Percentiles rank a stretch among this genome's conserved stretches.
Conservation (phyloP, 2,888 invertebrate genomes). For the Hydraecia micacea region DNA sequence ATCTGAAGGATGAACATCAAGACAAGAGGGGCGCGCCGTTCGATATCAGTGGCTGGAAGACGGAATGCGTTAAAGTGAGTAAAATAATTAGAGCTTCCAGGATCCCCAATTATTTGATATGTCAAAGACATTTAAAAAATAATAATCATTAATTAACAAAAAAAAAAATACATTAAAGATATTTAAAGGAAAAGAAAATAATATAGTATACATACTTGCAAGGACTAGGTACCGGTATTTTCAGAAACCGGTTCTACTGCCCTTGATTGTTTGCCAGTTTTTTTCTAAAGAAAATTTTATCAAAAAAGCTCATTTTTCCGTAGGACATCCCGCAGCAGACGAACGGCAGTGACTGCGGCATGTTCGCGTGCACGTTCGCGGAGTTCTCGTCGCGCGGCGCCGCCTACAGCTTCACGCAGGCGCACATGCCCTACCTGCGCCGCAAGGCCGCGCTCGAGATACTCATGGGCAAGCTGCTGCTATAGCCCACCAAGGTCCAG, state of each 20-base stretch:
- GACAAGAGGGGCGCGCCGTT: slow-evolving; percentile 96
- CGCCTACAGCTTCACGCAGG: slow-evolving; percentile 95
- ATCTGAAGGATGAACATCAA: slow-evolving; percentile 95
- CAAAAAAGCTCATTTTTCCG: background rate
- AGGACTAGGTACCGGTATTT: background rate
- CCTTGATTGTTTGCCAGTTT: background rate
- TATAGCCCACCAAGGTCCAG: slow-evolving; percentile 72
- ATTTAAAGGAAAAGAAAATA: background rate
- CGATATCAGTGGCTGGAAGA: slow-evolving; percentile 92
- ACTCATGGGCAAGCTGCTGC: slow-evolving; percentile 92
- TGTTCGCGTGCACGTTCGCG: slow-evolving; percentile 99
- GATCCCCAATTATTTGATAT: no score
- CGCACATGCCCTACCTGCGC: slow-evolving; percentile 98
- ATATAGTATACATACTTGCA: background rate
- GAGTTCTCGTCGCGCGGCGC: slow-evolving; percentile 96
- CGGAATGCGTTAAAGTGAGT: slow-evolving; percentile 91
- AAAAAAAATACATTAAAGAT: background rate
- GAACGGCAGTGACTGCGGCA: slow-evolving; percentile 99
- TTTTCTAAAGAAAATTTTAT: background rate
- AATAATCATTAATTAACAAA: no score
- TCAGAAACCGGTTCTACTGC: no score
- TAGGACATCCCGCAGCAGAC: slow-evolving; percentile 97
- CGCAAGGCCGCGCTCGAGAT: slow-evolving; percentile 98
- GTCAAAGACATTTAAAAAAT: no score
- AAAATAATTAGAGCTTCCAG: background rate